These are phyloP conservation scores for Stenurella melanura DNA, from an alignment of 2,888 invertebrate genomes.

Conservation along the genomic window DNA sequence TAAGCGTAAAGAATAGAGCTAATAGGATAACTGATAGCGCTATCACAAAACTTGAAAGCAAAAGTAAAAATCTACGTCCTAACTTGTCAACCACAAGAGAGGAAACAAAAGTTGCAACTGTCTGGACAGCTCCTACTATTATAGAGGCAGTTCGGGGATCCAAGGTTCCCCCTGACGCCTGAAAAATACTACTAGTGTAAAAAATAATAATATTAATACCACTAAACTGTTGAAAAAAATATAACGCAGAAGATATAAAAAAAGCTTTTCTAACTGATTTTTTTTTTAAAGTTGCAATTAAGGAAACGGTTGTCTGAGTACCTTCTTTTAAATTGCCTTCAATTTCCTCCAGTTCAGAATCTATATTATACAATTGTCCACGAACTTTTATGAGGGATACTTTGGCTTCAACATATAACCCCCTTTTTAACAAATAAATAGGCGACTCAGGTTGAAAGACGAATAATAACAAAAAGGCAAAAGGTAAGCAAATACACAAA, in stretches of 20 bases:
- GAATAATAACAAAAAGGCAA: constrained; percentile 82
- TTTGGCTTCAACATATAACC: constrained; percentile 80
- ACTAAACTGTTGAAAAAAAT: constrained; percentile 92
- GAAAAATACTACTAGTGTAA: constrained; percentile 85
- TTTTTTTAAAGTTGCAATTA: constrained; percentile 56
- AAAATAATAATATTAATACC: constrained; percentile 91
- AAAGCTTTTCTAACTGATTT: constrained; percentile 75
- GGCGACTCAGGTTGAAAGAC: constrained; percentile 93
- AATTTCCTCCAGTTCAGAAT: constrained; percentile 79
- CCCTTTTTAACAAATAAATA: constrained; percentile 80
- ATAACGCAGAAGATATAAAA: constrained; percentile 84
- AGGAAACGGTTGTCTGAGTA: constrained; percentile 55
- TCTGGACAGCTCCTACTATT: constrained; percentile 89
- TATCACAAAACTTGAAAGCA: constrained; percentile 83
- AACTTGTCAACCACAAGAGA: constrained; percentile 86
- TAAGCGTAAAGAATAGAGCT: constrained; percentile 81
- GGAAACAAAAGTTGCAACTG: constrained; percentile 83
- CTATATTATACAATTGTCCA: constrained; percentile 81
- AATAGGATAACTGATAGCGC: constrained; percentile 81
- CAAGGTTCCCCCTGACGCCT: constrained; percentile 78
- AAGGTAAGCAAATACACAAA: constrained; percentile 79
- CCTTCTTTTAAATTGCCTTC: constrained; percentile 68
- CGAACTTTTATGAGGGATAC: constrained; percentile 83
- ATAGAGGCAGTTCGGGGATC: constrained; percentile 81
- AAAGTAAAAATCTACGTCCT: constrained; percentile 85